A percentile compares a stretch with the other conserved stretches of the same genome.
phyloP scores from a whole-genome alignment of 2,888 invertebrate species.

The Drepana falcataria region DNA sequence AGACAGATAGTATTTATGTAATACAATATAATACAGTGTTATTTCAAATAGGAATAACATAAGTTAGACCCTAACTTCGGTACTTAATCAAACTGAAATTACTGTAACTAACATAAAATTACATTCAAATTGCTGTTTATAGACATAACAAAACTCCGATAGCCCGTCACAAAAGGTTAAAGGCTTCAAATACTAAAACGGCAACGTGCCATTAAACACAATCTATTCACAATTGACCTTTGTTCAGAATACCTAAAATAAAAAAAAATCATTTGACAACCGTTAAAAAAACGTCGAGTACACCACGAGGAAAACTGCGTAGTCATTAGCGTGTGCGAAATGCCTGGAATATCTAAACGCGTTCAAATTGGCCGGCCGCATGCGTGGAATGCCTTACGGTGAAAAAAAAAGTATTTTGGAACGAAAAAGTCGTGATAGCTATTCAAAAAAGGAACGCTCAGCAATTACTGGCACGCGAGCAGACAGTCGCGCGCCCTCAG shows the following conservation, averaged over 20 bases:
- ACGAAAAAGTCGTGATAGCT: constrained; percentile 78
- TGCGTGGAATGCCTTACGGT: constrained; percentile 65
- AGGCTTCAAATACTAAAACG: too few species aligned
- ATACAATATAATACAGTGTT: too few species aligned
- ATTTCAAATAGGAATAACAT: not conserved
- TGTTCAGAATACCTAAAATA: too few species aligned
- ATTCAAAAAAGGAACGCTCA: constrained; percentile 72
- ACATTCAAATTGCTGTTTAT: not conserved
- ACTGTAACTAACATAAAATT: not conserved
- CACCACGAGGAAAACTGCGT: constrained; percentile 21
- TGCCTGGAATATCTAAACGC: constrained; percentile 65
- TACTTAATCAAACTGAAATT: not conserved
- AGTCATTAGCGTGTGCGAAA: constrained; percentile 37
- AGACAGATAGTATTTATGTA: too few species aligned
- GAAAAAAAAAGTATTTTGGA: constrained; percentile 65
- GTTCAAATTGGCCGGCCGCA: constrained; percentile 62
- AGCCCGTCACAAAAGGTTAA: not conserved
- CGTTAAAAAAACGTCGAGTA: not conserved
- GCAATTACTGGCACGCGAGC: constrained; percentile 78
- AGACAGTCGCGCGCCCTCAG: constrained; percentile 66
- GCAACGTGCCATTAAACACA: too few species aligned
- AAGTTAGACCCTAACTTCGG: not conserved
- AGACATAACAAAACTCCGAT: not conserved
- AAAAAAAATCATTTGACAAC: too few species aligned
- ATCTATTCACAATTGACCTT: too few species aligned